phyloP scores from a whole-genome alignment of 2,888 invertebrate genomes.

The Antheraea assamensis region DNA sequence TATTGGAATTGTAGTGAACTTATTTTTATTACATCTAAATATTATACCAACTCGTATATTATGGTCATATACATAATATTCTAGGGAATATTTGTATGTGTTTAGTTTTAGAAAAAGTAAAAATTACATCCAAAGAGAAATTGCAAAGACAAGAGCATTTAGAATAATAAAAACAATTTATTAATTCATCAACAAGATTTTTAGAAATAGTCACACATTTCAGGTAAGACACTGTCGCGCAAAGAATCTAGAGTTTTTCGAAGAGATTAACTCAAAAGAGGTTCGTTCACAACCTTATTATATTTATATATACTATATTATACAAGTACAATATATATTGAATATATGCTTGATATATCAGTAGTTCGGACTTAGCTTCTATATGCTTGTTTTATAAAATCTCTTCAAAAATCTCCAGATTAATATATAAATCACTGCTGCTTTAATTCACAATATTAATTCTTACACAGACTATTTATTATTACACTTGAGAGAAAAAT shows the following conservation, averaged over 20 bases:
- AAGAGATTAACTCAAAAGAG: constrained; percentile 68
- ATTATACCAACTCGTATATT: too few species aligned
- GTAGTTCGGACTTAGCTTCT: constrained; percentile 21
- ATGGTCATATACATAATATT: too few species aligned
- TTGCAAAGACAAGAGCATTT: background rate
- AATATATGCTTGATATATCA: constrained; percentile 11
- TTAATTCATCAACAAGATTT: constrained; percentile 15
- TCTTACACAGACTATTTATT: constrained; percentile 15
- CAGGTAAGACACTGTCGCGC: constrained; percentile 66
- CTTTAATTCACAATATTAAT: constrained; percentile 20
- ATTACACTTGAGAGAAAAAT: background rate
- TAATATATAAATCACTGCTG: constrained; percentile 15
- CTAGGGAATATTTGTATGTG: too few species aligned
- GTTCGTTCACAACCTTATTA: constrained; percentile 51
- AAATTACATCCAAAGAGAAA: too few species aligned
- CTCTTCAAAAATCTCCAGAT: constrained; percentile 68
- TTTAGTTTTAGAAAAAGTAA: too few species aligned
- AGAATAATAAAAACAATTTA: background rate
- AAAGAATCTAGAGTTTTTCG: constrained; percentile 70
- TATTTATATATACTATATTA: background rate
- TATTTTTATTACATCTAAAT: too few species aligned
- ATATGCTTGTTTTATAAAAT: constrained; percentile 37
- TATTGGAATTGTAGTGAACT: too few species aligned
- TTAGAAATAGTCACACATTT: constrained; percentile 48
- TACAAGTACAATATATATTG: background rate